Evolutionary conservation across 2,113 vertebrate genomes (phyloP).

Genomic region (pig (Sus scrofa)): DNA sequence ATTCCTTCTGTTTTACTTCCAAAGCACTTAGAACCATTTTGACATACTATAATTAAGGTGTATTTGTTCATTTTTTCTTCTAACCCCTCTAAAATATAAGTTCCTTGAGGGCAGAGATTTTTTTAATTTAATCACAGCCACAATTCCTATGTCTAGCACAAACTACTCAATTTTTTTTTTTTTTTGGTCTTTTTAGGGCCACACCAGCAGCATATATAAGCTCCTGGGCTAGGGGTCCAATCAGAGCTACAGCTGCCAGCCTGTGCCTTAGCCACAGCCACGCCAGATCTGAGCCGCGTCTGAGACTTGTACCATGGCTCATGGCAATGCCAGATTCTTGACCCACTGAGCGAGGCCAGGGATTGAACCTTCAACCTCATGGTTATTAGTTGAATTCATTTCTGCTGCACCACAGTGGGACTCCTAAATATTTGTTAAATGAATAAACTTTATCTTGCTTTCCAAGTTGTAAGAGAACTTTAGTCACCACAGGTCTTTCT

Average conservation of each 20-base stretch:
- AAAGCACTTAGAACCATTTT: background rate
- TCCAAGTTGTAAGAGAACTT: conserved; percentile 7
- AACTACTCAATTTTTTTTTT: background rate
- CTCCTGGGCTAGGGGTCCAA: too few species aligned
- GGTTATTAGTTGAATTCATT: too few species aligned
- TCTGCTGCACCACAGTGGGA: too few species aligned
- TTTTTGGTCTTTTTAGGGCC: too few species aligned
- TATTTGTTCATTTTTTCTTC: conserved; percentile 18
- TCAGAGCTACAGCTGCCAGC: too few species aligned
- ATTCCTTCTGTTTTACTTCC: background rate
- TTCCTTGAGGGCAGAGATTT: background rate
- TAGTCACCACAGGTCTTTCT: background rate
- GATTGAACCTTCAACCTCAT: too few species aligned
- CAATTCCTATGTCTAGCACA: background rate
- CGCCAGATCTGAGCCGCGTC: too few species aligned
- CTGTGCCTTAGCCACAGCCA: too few species aligned
- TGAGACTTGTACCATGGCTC: too few species aligned
- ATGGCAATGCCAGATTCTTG: too few species aligned
- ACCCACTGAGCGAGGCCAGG: too few species aligned
- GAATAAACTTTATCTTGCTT: background rate
- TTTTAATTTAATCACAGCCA: background rate
- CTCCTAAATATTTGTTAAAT: background rate
- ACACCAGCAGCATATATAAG: too few species aligned
- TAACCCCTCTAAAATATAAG: background rate
- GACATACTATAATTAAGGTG: background rate